Percentiles rank a stretch among this genome's conserved stretches.
Evolutionary conservation across 2,888 invertebrate species (phyloP).

Genomic region (Nematopogon swammerdamellus): DNA sequence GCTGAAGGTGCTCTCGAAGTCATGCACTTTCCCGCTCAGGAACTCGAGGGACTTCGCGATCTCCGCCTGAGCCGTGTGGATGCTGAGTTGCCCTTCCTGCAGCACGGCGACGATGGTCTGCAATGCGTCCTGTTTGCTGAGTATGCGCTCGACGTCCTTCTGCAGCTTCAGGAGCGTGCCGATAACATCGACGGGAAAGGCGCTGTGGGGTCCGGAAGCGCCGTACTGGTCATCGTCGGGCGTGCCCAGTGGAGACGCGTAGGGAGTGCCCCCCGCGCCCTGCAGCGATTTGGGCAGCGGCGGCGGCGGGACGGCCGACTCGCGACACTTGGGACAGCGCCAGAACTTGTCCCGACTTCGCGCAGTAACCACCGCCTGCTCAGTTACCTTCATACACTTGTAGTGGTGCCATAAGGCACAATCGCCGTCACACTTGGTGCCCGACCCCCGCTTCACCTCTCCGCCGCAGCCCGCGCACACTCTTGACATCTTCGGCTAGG

Average conservation of each 20-base stretch:
- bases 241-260: not conserved
- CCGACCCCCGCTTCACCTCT: not conserved
- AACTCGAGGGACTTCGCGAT: not conserved
- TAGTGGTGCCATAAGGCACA: not conserved
- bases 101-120: not conserved
- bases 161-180: not conserved
- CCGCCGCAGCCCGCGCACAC: not conserved
- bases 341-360: not conserved
- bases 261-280: too few species aligned
- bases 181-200: not conserved
- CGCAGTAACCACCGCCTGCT: not conserved
- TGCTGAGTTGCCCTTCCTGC: not conserved
- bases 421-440: not conserved
- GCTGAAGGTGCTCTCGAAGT: not conserved
- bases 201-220: not conserved
- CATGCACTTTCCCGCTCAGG: not conserved
- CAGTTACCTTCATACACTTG: not conserved
- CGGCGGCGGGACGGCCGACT: not conserved
- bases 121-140: not conserved
- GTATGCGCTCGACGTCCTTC: not conserved
- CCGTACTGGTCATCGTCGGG: not conserved
- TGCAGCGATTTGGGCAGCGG: not conserved
- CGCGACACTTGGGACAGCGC: not conserved
- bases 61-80: not conserved
- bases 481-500: not conserved